A percentile compares a stretch with the other conserved stretches of the same genome.
phyloP scores from a whole-genome alignment of 2,113 vertebrate genomes.

The Tapirus terrestris region DNA sequence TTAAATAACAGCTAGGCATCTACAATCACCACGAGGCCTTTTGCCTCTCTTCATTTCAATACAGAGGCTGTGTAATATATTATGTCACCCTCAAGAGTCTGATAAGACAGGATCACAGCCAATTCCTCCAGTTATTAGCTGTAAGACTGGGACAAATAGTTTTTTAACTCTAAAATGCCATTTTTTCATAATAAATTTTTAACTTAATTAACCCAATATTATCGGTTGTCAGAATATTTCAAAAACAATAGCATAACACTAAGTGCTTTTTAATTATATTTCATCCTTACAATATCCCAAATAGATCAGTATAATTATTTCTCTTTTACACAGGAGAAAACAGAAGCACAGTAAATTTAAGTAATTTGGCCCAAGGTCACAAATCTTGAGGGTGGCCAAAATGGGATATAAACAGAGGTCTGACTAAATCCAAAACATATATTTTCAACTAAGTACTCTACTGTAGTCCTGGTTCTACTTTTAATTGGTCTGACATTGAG shows the following conservation, averaged over 20 bases:
- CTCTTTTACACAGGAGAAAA: not conserved
- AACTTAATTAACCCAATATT: not conserved
- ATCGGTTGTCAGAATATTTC: not conserved
- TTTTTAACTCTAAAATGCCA: not conserved
- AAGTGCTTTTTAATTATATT: not conserved
- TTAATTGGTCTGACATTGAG: not conserved
- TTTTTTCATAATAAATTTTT: not conserved
- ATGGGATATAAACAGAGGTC: not conserved
- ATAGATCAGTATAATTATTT: not conserved
- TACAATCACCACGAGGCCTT: not conserved
- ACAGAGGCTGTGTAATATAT: not conserved
- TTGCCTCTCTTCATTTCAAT: not conserved
- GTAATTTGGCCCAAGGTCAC: not conserved
- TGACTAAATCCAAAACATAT: not conserved
- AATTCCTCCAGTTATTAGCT: not conserved
- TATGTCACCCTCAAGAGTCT: not conserved
- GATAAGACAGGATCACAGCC: not conserved
- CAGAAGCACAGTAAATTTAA: not conserved
- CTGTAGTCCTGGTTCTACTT: not conserved
- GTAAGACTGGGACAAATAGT: not conserved
- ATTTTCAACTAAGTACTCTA: not conserved
- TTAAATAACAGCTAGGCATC: not conserved
- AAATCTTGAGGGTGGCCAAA: not conserved
- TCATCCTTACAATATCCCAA: not conserved
- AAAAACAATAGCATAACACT: not conserved